A percentile compares a stretch with the other conserved stretches of the same genome.
phyloP scores from a whole-genome alignment of 2,888 invertebrate genomes.

The Uropetala carovei region DNA sequence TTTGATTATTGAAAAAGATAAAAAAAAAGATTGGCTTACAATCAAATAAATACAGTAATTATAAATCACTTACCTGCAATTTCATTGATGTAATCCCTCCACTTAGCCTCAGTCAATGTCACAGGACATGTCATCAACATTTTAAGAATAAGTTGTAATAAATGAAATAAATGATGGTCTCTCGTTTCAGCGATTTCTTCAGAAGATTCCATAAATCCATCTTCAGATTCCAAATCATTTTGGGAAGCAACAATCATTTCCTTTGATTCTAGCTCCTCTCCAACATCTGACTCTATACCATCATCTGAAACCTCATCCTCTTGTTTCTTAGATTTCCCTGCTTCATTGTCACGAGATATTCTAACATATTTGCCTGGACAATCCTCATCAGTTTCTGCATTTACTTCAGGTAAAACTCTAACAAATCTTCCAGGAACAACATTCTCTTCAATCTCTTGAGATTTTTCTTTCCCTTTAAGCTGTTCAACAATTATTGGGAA shows the following conservation, averaged over 20 bases:
- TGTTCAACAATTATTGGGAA: conserved; percentile 80
- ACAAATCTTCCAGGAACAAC: conserved; percentile 72
- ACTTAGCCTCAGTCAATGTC: conserved; percentile 78
- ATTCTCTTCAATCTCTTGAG: conserved; percentile 69
- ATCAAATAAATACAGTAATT: too few relatives aligned
- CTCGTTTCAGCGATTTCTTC: conserved; percentile 73
- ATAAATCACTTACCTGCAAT: conserved; percentile 66
- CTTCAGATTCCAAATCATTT: neutral
- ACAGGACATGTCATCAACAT: conserved; percentile 81
- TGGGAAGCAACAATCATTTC: neutral
- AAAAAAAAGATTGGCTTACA: too few relatives aligned
- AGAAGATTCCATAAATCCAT: neutral
- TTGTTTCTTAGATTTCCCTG: neutral
- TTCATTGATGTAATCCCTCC: conserved; percentile 72
- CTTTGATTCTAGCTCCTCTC: conserved; percentile 77
- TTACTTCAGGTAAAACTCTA: conserved; percentile 66
- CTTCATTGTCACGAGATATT: neutral
- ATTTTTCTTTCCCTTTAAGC: neutral
- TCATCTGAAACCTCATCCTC: neutral
- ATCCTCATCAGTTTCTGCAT: conserved; percentile 55
- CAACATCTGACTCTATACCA: conserved; percentile 69
- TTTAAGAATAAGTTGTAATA: conserved; percentile 83
- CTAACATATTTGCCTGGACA: conserved; percentile 64
- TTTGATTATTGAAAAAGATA: too few relatives aligned
- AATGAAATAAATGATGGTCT: conserved; percentile 87